Evolutionary conservation across 2,113 vertebrate species (phyloP).

Genomic region (Urocynchramus pylzowi): DNA sequence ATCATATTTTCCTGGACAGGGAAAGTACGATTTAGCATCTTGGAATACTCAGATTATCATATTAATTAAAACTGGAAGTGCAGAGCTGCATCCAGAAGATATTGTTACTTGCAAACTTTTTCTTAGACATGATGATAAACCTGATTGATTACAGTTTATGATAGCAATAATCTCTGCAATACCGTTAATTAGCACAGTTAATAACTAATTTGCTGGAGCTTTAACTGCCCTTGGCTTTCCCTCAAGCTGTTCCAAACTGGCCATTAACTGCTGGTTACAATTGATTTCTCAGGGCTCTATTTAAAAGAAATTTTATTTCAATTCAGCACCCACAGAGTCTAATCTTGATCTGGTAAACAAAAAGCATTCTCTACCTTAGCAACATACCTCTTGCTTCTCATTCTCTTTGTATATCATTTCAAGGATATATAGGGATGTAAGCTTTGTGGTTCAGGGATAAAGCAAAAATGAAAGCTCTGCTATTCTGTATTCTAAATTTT

Average conservation of each 20-base stretch:
- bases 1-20: neutral
- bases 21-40: neutral
- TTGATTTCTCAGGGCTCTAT: constrained; percentile 68
- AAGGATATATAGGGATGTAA: neutral
- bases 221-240: constrained; percentile 72
- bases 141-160: constrained; percentile 72
- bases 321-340: constrained; percentile 57
- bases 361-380: constrained; percentile 22
- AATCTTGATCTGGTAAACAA: constrained; percentile 68
- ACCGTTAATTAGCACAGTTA: constrained; percentile 76
- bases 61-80: constrained; percentile 46
- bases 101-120: constrained; percentile 54
- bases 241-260: constrained; percentile 72
- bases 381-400: neutral
- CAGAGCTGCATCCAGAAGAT: neutral
- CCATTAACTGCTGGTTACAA: constrained; percentile 72
- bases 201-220: constrained; percentile 72
- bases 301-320: constrained; percentile 75
- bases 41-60: constrained; percentile 16
- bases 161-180: constrained; percentile 69
- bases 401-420: neutral
- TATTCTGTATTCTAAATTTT: neutral
- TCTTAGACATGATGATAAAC: constrained; percentile 32
- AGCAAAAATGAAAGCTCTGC: neutral
- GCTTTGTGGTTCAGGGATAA: neutral